Percentiles rank a stretch among this genome's conserved stretches.
Conservation (phyloP, 2,888 invertebrate genomes). For the Rhogogaster chlorosoma region DNA sequence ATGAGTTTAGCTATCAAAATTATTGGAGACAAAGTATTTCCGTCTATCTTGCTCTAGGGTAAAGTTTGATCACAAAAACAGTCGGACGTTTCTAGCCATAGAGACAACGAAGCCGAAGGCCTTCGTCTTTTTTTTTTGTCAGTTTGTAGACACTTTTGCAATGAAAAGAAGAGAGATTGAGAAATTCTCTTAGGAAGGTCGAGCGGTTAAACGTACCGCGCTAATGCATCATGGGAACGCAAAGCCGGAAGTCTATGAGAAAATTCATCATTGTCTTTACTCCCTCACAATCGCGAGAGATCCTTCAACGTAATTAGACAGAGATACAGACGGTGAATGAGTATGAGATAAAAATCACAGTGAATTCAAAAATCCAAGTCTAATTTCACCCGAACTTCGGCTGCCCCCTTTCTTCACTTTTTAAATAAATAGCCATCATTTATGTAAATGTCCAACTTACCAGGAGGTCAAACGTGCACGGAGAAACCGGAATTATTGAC, state of each 20-base stretch:
- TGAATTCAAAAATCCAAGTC: not conserved
- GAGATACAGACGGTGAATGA: not conserved
- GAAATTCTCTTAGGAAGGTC: constrained; percentile 34
- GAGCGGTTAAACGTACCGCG: constrained; percentile 30
- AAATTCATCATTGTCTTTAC: constrained; percentile 32
- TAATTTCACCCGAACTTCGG: not conserved
- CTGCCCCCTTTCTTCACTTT: not conserved
- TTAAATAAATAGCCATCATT: not conserved
- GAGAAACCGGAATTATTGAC: not conserved
- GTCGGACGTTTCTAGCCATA: not conserved
- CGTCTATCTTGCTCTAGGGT: not conserved
- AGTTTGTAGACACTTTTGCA: not conserved
- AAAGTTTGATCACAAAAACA: not conserved
- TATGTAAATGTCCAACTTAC: not conserved
- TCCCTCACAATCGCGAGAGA: not conserved
- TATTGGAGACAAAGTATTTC: not conserved
- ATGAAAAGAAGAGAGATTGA: constrained; percentile 42
- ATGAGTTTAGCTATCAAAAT: not conserved
- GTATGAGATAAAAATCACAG: constrained; percentile 13
- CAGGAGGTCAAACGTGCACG: constrained; percentile 19
- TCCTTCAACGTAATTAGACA: not conserved
- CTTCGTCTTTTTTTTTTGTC: not conserved
- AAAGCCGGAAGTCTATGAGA: constrained; percentile 41
- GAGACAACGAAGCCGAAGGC: not conserved
- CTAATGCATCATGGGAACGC: constrained; percentile 20